A percentile compares a stretch with the other conserved stretches of the same genome.
These are phyloP conservation scores for Lottia gigantea DNA, from an alignment of 2,888 invertebrate genomes.

Conservation along the genomic window DNA sequence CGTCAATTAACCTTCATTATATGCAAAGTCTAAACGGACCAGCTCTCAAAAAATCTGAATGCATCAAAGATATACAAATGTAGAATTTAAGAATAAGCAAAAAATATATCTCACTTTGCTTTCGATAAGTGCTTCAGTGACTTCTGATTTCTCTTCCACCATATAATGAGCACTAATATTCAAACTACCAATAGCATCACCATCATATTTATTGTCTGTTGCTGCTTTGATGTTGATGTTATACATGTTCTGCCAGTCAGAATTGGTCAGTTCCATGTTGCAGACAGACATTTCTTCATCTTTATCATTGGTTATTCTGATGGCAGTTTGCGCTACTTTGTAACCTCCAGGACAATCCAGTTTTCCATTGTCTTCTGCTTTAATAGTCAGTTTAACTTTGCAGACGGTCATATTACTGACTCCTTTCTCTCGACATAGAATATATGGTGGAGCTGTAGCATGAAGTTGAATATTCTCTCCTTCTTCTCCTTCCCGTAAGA, in stretches of 20 bases:
- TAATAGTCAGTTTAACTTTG: constrained; percentile 13
- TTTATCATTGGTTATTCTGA: constrained; percentile 4
- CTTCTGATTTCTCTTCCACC: constrained; percentile 17
- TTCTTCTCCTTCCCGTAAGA: constrained; percentile 28
- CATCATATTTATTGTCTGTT: constrained; percentile 36
- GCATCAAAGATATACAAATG: background rate
- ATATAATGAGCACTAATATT: constrained; percentile 20
- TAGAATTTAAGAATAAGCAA: too few species aligned
- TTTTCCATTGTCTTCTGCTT: constrained; percentile 10
- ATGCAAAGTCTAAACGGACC: too few species aligned
- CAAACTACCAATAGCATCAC: constrained; percentile 21
- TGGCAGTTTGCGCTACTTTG: constrained; percentile 25
- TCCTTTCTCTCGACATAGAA: constrained; percentile 27
- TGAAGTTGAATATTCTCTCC: constrained; percentile 20
- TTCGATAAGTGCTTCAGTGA: constrained; percentile 16
- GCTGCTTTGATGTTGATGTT: constrained; percentile 29
- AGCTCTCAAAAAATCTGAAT: too few species aligned
- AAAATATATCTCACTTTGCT: constrained; percentile 21
- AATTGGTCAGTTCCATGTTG: constrained; percentile 24
- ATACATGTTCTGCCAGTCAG: constrained; percentile 29
- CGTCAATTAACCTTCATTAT: too few species aligned
- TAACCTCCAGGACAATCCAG: constrained; percentile 25
- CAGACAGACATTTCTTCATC: constrained; percentile 24
- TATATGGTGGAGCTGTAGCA: constrained; percentile 34
- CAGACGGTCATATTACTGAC: constrained; percentile 22